Evolutionary conservation across 1,140 invertebrate genomes (phyloP).

Genomic region (Bombus waltoni): DNA sequence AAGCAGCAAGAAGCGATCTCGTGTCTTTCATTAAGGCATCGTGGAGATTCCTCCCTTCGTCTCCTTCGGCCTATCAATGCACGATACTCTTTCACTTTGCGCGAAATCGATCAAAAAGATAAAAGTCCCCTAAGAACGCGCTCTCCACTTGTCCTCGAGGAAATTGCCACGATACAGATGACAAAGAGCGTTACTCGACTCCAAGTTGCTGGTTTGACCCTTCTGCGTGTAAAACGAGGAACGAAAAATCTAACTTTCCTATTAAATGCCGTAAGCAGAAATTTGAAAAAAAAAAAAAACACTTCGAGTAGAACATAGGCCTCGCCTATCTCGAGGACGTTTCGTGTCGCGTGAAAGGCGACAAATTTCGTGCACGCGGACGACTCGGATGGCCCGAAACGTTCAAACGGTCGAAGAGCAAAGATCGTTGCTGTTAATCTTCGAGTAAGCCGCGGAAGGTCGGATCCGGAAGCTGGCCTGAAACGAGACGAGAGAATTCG

Average conservation of each 20-base stretch:
- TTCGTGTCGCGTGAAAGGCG: neutral
- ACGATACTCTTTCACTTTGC: neutral
- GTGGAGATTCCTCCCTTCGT: neutral
- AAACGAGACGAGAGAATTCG: conserved; percentile 14
- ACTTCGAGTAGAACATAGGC: neutral
- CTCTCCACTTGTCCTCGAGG: neutral
- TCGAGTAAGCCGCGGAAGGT: neutral
- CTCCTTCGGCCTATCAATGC: no score
- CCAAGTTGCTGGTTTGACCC: neutral
- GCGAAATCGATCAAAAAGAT: neutral
- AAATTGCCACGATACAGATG: neutral
- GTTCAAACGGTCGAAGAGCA: neutral
- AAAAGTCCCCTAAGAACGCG: neutral
- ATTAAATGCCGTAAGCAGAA: no score
- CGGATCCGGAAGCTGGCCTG: neutral
- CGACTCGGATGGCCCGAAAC: neutral
- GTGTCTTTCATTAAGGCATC: conserved; percentile 1
- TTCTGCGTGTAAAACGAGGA: neutral
- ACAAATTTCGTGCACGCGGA: neutral
- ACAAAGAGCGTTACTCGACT: neutral
- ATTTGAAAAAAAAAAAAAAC: no score
- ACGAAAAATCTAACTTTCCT: no score
- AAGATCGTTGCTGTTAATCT: neutral
- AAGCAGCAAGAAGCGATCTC: neutral
- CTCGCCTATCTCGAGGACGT: no score